Base-by-base conservation (phyloP, 1,140 invertebrate genomes). In the Heliconius melpomene region DNA sequence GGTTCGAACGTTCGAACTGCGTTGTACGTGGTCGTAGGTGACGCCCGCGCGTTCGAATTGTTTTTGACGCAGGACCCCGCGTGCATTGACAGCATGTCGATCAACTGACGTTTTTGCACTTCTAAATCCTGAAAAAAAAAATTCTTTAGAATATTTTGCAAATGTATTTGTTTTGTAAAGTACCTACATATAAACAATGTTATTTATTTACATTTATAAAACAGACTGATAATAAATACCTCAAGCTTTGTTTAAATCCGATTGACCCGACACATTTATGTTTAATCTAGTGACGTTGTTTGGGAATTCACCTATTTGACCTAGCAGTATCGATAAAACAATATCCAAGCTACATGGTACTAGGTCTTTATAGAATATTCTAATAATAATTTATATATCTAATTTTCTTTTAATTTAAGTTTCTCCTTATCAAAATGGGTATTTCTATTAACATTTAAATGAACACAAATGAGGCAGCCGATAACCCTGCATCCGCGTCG, bases 21-120 rank as follows among this genome's bases (percentile, higher is more conserved):
- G 86, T 93, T 94, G 90, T 94, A 95, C 7, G 83, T 79, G 8
- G 84, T 84, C 2, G 88, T 84, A 3, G 94, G 91, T 6, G 94
- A 94, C 9, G 87, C 85, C 36, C 89, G 73, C 52, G 86, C 50
- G 87, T 85, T 77, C 82, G 86, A 46, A 82, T 95, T 95, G 82
- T 96, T 95, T 80, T 97, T 96, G n/a, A 96, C 88, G 84, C 97
- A 97, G 5, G 95, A 96, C 0, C 97, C 96, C 7, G 95, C 92
- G 91, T 98, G 97, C 7, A 96, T 85, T n/a, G 96, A 95, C 75
- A 98, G 91, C 95, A 98, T 97, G 81, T 97, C 97, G 79, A 97
- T 95, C 52, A 98, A 95, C 84, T 96, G 95, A 80, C 96, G 95
- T 89, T 96, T 96, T 85, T 98, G 96, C 8, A 95, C 96, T 92